Evolutionary conservation across 1,140 invertebrate genomes (phyloP), one percentile per base, ranked within the genome.

Genomic region (Hesperophylax magnus): DNA sequence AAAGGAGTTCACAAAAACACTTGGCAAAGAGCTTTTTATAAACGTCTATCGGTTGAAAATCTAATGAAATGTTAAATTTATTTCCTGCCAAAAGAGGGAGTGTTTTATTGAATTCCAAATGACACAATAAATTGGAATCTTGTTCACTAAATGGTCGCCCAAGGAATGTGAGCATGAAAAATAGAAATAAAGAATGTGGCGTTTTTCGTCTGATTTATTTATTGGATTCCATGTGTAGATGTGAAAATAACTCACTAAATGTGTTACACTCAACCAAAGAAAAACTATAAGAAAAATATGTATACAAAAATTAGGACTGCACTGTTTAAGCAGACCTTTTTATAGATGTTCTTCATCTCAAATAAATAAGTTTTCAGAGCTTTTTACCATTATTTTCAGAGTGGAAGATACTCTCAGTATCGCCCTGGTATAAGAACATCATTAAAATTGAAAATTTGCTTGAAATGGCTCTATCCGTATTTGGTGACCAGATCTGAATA

Each of bases 41-140:
- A 53, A 24, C 39, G 67, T 47, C 18, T 52, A 0, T 15, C n/a
- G 47, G n/a, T 20, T 8, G 31, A 71, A 71, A 71, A 53, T 71
- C 67, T 52, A 52, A 71, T 71, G 39, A 71, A 47, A 71, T 52
- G 67, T 52, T 71, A 71, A 71, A 71, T 52, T 71, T 71, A 71
- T 71, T 53, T 39, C 34, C 67, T 67, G 34, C 67, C 34, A 22
- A 71, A 71, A 39, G 18, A 34, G 67, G 67, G 31, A 17, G 39
- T 52, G 67, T 71, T 71, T 47, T 71, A 71, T 71, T 71, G 39
- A 18, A 53, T 47, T 24, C 20, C 20, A 8, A 18, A 53, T 47
- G 39, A 47, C 39, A 47, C 39, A 65, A 31, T 18, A 24, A 65
- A 24, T 1, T 17, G 24, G 67, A 24, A 17, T 34, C 34, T 39